Evolutionary conservation across 2,113 vertebrate species (phyloP), one percentile per base, ranked within the genome.

Genomic region (Xerus inauris): DNA sequence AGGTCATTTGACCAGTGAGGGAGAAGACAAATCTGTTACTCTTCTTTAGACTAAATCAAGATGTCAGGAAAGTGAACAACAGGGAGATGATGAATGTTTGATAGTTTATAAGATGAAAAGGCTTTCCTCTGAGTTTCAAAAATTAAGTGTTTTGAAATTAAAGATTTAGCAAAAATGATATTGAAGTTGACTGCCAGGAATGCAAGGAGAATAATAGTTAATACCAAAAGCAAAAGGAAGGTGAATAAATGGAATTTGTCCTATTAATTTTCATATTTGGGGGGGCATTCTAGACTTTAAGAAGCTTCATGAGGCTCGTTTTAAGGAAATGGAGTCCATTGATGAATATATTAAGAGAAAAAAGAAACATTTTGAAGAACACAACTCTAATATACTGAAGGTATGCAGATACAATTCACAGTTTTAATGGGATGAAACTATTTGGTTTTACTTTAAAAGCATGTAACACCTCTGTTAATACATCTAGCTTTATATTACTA

Each of bases 301-400:
- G 96, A 99, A 99, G 97, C 97, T 99, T 80, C 99, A 99, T 0
- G 99, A 99, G 94, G 99, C 99, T 35, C 99, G 98, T 65, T 99
- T 99, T 88, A 99, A 99, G 96, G 99, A 99, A 98, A 99, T 99
- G 99, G 99, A 99, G 97, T 99, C 99, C 57, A 99, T 99, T 87
- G 99, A 99, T 98, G 99, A 99, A 3, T 99, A 99, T 6, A 32
- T 99, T 54, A 99, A 99, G 89, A 98, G 99, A 86, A 99, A 99
- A 97, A 99, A 97, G 26, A 99, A 98, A 96, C 98, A 98, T 86
- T 97, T 98, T 82, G 98, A 99, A 82, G 98, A 93, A 16, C 97
- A 97, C 89, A 98, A 83, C 89, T 97, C 98, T 45, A 98, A 98
- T 0, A 97, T 99, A 42, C 96, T 98, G 38, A 99, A 99, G 99